Evolutionary conservation across 2,797 vertebrate genomes (phyloP).

Genomic region (Semotilus atromaculatus): DNA sequence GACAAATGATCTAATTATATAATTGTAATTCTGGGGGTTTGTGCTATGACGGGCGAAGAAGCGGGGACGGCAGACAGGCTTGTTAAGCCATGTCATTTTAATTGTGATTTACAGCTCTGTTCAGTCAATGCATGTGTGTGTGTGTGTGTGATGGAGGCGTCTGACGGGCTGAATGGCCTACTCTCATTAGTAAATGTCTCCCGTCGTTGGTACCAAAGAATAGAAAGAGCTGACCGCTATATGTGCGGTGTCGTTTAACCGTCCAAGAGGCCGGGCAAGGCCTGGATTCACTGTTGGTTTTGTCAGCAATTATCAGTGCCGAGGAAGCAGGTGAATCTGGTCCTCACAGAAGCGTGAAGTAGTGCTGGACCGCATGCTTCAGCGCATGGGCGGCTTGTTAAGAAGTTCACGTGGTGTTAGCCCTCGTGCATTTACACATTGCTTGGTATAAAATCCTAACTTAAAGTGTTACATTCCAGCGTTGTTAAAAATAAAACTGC

Average conservation of each 20-base stretch:
- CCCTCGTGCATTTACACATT: conserved; percentile 20
- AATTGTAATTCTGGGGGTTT: conserved; percentile 27
- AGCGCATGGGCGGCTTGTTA: neutral
- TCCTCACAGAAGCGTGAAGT: neutral
- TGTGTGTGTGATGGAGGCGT: conserved; percentile 39
- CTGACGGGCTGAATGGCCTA: conserved; percentile 40
- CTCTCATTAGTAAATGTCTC: conserved; percentile 59
- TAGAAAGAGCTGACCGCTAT: neutral
- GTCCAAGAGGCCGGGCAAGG: neutral
- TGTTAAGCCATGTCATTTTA: conserved; percentile 51
- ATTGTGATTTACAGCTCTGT: conserved; percentile 55
- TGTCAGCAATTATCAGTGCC: conserved; percentile 47
- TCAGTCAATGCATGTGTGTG: neutral
- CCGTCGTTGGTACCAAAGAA: conserved; percentile 31
- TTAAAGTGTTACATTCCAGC: neutral
- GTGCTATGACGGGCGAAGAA: neutral
- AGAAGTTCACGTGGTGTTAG: conserved; percentile 5
- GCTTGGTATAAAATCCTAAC: conserved; percentile 5
- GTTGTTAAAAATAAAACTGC: conserved; percentile 7
- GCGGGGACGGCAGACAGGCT: conserved; percentile 3
- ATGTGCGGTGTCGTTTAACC: conserved; percentile 27
- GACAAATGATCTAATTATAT: conserved; percentile 47
- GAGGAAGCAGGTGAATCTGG: conserved; percentile 37
- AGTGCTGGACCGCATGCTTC: neutral
- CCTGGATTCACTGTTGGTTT: conserved; percentile 27